Evolutionary conservation across 2,888 invertebrate species (phyloP).

Genomic region (Drosophila leonis): DNA sequence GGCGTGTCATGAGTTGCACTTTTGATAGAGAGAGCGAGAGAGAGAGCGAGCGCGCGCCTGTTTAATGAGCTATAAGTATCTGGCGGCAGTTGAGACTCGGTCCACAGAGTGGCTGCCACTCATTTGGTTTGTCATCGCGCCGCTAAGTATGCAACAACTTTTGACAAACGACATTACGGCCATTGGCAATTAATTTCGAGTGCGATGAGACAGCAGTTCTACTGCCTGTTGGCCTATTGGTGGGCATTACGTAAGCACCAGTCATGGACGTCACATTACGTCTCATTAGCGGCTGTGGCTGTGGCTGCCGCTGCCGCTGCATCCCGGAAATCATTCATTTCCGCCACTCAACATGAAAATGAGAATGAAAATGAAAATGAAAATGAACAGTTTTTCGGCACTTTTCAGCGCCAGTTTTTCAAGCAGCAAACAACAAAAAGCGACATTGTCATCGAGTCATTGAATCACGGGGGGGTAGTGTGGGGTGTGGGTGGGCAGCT

Average conservation of each 20-base stretch:
- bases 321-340: slow-evolving; percentile 76
- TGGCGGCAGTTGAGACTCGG: slow-evolving; percentile 30
- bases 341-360: slow-evolving; percentile 57
- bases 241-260: slow-evolving; percentile 19
- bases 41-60: slow-evolving; percentile 27
- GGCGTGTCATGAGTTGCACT: slow-evolving; percentile 70
- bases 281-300: slow-evolving; percentile 67
- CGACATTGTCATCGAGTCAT: slow-evolving; percentile 42
- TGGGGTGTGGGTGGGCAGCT: neutral
- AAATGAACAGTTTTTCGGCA: slow-evolving; percentile 67
- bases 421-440: slow-evolving; percentile 52
- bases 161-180: slow-evolving; percentile 70
- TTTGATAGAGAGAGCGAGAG: neutral
- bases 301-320: slow-evolving; percentile 52
- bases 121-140: slow-evolving; percentile 50
- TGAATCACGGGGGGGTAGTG: neutral
- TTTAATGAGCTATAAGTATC: slow-evolving; percentile 79
- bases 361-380: slow-evolving; percentile 38
- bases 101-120: slow-evolving; percentile 29
- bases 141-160: slow-evolving; percentile 73
- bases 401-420: slow-evolving; percentile 63
- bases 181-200: slow-evolving; percentile 72
- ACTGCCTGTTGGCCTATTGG: slow-evolving; percentile 9
- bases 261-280: slow-evolving; percentile 75
- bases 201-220: slow-evolving; percentile 47